Base-by-base conservation (phyloP, 2,888 invertebrate genomes). In the Unio delphinus region DNA sequence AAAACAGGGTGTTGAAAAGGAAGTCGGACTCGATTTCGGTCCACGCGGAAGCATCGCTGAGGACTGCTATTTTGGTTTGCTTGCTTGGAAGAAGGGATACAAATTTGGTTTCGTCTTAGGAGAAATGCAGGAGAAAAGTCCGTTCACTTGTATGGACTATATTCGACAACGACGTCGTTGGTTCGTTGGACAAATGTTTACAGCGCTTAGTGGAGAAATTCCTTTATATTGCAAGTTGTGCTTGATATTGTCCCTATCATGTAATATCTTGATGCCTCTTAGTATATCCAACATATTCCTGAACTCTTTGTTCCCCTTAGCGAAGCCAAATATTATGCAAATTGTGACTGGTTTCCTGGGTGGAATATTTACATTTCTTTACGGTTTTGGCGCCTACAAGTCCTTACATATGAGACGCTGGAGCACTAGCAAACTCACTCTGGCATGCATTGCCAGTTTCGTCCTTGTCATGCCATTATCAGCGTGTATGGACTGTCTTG, bases 11-110 rank as follows among this genome's bases (percentile, higher is more conserved):
- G 72, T 73, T 20, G 77, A 77, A 45, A 73, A 58, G 58, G 67
- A 73, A 17, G 63, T 75, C 18, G 69, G 73, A 20, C 61, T 75
- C 17, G 77, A 77, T 61, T 70, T 73, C 59, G 77, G 77, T 17
- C 77, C 77, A 20, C 58, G 68, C 11, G 77, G 77, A 57, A 77
- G 77, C 55, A 73, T 77, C 55, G 77, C 77, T 0, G 77, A 77
- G 59, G 77, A 77, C 23, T 75, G 73, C 61, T 73, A 59, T 57
- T 77, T 77, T 45, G 75, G 73, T 6, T 55, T 77, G 17, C 67
- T 67, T 55, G 77, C 75, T 23, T 73, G 73, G 75, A 26, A 61
- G 28, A 69, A 68, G 26, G 77, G 77, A 8, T 75, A 73, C 57
- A 72, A 20, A 18, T 77, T 77, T 68, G 73, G 67, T 28, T 77